A percentile compares a stretch with the other conserved stretches of the same genome.
phyloP scores from a whole-genome alignment of 2,113 vertebrate species.

The Chloropsis hardwickii region DNA sequence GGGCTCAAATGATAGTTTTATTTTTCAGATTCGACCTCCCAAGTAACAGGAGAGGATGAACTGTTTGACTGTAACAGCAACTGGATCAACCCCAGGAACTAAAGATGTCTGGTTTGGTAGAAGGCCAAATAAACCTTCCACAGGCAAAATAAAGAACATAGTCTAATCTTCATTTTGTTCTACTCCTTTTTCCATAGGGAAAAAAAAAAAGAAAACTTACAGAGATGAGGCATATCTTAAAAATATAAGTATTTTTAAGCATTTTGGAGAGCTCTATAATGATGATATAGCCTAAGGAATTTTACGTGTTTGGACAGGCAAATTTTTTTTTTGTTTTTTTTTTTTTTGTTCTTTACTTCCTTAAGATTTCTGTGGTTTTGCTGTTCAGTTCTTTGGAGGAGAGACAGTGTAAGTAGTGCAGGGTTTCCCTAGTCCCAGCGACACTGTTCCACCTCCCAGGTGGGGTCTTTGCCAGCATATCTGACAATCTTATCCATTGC shows the following conservation, averaged over 20 bases:
- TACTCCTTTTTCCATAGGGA: background rate
- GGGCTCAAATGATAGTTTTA: background rate
- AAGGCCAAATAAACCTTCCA: constrained; percentile 43
- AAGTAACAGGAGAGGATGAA: background rate
- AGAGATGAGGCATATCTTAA: background rate
- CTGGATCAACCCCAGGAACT: background rate
- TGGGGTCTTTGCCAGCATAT: background rate
- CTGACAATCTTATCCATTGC: background rate
- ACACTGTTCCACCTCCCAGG: background rate
- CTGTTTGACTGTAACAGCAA: background rate
- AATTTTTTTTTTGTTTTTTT: background rate
- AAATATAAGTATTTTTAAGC: background rate
- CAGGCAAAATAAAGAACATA: background rate
- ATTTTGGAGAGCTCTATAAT: background rate
- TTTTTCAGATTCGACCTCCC: background rate
- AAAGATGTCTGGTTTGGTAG: constrained; percentile 43
- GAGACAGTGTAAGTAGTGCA: background rate
- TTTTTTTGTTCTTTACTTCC: background rate
- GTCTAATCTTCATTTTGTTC: constrained; percentile 7
- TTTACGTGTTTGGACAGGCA: constrained; percentile 29
- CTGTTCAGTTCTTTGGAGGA: background rate
- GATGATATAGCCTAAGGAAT: background rate
- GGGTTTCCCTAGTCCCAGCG: background rate
- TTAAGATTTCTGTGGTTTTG: background rate
- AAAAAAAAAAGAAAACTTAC: background rate